These are phyloP conservation scores for Andrena bicolor DNA, from an alignment of 2,888 invertebrate species.

Conservation along the genomic window DNA sequence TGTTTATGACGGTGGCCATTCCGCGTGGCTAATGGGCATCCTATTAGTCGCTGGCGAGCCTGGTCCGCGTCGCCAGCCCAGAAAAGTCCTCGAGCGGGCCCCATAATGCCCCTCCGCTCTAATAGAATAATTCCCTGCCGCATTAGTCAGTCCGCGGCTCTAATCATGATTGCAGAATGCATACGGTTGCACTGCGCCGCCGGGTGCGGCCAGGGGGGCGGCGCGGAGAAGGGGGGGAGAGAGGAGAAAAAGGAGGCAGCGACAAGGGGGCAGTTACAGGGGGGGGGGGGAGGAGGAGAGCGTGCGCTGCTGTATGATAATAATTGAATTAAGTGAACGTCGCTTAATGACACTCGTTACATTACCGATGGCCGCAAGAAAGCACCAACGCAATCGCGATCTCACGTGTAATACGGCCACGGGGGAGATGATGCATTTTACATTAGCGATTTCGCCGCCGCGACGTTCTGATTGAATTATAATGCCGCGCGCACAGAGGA, in stretches of 20 bases:
- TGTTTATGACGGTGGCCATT: slow-evolving; percentile 62
- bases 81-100: slow-evolving; percentile 60
- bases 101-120: slow-evolving; percentile 68
- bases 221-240: slow-evolving; percentile 6
- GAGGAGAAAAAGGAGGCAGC: not conserved
- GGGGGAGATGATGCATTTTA: slow-evolving; percentile 47
- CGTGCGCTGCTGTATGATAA: slow-evolving; percentile 61
- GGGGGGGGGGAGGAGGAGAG: not conserved
- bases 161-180: slow-evolving; percentile 71
- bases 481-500: slow-evolving; percentile 21
- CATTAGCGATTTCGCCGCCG: slow-evolving; percentile 42
- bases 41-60: slow-evolving; percentile 67
- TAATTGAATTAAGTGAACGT: slow-evolving; percentile 73
- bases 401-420: slow-evolving; percentile 49
- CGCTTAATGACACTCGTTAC: slow-evolving; percentile 73
- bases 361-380: slow-evolving; percentile 63
- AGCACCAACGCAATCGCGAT: slow-evolving; percentile 65
- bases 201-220: slow-evolving; percentile 4
- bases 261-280: not conserved
- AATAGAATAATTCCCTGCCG: slow-evolving; percentile 72
- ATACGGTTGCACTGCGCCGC: slow-evolving; percentile 42
- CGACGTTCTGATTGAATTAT: slow-evolving; percentile 40
- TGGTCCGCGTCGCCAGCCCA: slow-evolving; percentile 49
- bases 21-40: slow-evolving; percentile 67
- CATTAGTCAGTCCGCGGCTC: slow-evolving; percentile 70